Base-by-base conservation (phyloP, 2,113 vertebrate species). In the Acanthochromis polyacanthus region DNA sequence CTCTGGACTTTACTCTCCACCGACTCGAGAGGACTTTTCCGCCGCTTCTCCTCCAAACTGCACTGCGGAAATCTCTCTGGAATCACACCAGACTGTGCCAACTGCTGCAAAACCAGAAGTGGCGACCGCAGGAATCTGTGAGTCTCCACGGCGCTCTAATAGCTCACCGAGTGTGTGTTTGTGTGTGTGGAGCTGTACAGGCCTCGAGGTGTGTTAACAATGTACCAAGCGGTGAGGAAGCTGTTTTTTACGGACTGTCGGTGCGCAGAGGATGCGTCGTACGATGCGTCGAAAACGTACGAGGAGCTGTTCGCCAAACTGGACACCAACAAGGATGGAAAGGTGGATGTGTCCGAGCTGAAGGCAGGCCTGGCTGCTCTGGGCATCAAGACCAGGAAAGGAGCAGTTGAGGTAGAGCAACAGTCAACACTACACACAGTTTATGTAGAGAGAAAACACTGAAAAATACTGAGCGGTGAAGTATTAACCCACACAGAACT, bases 321-420 rank as follows among this genome's bases (percentile, higher is more conserved):
- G 85, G 97, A 99, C 91, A 80, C 95, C 32, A 97, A 99, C 79
- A 91, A 94, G 25, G 97, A 98, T 88, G 97, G 97, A 0, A 95
- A 94, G 65, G 96, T 98, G 93, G 97, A 98, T 58, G 95, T 99
- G 23, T 46, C 88, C 19, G 97, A 98, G 93, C 95, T 98, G n/a
- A 96, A 93, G 71, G 91, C 93, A 4, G 97, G 97, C 59, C 96
- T 99, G 14, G 83, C 82, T 8, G 91, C 80, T 0, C 92, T 98
- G 96, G 97, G 97, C 80, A 92, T 97, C 89, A 91, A 93, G 0
- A 76, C 95, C 20, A 94, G 93, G 30, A 91, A 78, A 8, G 96
- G 94, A 53, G 96, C 95, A 2, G 96, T 95, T 72, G 94, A 97
- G 96, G 97, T 98, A 92, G 75, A 90, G n/a, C 5, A 40, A 59